Base-by-base conservation (phyloP, 2,888 invertebrate genomes). In the Lasioglossum calceatum region DNA sequence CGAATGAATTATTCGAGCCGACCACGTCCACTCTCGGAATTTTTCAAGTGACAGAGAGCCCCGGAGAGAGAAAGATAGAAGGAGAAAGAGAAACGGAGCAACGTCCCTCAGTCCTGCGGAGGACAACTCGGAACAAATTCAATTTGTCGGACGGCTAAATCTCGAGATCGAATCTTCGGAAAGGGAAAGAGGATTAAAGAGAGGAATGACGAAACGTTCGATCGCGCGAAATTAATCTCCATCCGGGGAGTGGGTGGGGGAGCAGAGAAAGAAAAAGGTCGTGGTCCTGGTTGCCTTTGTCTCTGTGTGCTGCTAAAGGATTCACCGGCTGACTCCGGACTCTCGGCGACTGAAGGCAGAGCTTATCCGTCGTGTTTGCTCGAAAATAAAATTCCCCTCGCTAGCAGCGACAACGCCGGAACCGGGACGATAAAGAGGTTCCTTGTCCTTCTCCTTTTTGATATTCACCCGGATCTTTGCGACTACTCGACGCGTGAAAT, bases 61-160 rank as follows among this genome's bases (percentile, higher is more conserved):
- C 27, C 61, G 7, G 36, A 7, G 8, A 50, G 47, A 73, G 64
- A 64, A 36, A 36, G 12, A 44, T 0, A 64, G 32, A 36, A 7
- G 2, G 70, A 16, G 16, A 36, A 47, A 73, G 70, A 36, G 32
- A 32, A 27, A n/a, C 14, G 67, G 19, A 10, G 36, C 54, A 75
- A 44, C 75, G 39, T 27, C 64, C 70, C 47, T 36, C 36, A 1
- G 2, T 44, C 8, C 50, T 36, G 14, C 58, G 71, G 39, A 64
- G 77, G 77, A 81, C 81, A 77, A 87, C 42, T 71, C 58, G 36
- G 77, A 77, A 85, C 74, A 82, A 85, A 85, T 90, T 90, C 79
- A 88, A 90, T 90, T 90, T 90, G 84, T 84, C 87, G 85, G 58
- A 19, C 81, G 71, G 83, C 44, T 80, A 50, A 54, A 61, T 81